These are phyloP conservation scores for Axis porcinus DNA, from an alignment of 2,113 vertebrate genomes.

Conservation along the genomic window DNA sequence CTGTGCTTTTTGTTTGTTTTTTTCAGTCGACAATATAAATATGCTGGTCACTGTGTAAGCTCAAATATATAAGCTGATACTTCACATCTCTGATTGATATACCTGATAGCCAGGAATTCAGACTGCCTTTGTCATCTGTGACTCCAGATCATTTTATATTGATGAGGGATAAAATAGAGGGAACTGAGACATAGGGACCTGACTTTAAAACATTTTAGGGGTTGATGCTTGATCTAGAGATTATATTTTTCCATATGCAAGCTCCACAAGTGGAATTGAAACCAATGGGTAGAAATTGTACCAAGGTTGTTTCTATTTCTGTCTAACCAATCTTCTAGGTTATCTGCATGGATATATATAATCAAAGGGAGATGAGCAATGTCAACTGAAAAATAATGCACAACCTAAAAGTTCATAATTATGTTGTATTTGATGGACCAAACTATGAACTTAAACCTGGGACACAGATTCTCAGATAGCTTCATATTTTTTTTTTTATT, in stretches of 20 bases:
- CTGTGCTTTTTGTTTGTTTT: not conserved
- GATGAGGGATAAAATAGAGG: not conserved
- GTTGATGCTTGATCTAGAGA: not conserved
- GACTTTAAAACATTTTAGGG: not conserved
- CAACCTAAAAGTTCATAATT: not conserved
- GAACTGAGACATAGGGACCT: fast-evolving
- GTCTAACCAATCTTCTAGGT: not conserved
- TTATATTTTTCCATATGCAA: not conserved
- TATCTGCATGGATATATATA: not conserved
- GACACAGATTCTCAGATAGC: not conserved
- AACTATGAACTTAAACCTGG: not conserved
- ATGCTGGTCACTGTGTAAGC: not conserved
- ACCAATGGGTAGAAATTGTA: not conserved
- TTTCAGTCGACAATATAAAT: not conserved
- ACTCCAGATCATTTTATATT: not conserved
- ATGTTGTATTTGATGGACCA: not conserved
- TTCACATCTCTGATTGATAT: not conserved
- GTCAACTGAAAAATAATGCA: not conserved
- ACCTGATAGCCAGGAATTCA: not conserved
- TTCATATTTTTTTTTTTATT: not conserved
- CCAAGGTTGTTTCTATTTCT: not conserved
- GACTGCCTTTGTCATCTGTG: not conserved
- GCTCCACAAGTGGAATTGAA: not conserved
- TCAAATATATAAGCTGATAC: not conserved
- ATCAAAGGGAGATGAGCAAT: not conserved